Evolutionary conservation across 2,888 invertebrate genomes (phyloP).

Genomic region (Allolobophora icterica): DNA sequence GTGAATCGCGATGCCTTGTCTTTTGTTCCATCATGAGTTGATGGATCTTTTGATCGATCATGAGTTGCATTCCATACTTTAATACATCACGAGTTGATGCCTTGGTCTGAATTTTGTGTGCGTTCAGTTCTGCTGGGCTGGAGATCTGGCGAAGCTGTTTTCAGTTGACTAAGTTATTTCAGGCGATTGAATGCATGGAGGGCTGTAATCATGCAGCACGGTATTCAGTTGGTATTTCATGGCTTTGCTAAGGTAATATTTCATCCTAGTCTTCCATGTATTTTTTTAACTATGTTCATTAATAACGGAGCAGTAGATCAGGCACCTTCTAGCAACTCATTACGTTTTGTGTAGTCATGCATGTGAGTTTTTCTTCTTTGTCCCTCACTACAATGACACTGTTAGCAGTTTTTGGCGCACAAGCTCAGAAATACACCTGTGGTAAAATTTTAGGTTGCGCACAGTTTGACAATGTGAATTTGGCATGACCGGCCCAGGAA

Average conservation of each 20-base stretch:
- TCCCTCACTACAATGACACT: neutral
- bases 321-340: neutral
- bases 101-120: neutral
- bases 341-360: neutral
- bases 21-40: neutral
- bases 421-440: neutral
- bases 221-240: neutral
- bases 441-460: neutral
- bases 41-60: constrained; percentile 1
- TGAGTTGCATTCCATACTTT: neutral
- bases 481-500: neutral
- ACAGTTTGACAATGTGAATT: neutral
- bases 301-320: neutral
- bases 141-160: neutral
- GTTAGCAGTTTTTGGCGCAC: neutral
- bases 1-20: neutral
- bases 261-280: neutral
- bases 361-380: neutral
- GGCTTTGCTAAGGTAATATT: neutral
- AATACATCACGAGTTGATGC: neutral
- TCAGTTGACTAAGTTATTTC: constrained; percentile 17
- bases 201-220: neutral
- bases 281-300: neutral
- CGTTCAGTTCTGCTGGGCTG: neutral
- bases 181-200: neutral